Evolutionary conservation across 1,140 invertebrate species (phyloP), one percentile per base, ranked within the genome.

Genomic region (Archivesica marissinica): DNA sequence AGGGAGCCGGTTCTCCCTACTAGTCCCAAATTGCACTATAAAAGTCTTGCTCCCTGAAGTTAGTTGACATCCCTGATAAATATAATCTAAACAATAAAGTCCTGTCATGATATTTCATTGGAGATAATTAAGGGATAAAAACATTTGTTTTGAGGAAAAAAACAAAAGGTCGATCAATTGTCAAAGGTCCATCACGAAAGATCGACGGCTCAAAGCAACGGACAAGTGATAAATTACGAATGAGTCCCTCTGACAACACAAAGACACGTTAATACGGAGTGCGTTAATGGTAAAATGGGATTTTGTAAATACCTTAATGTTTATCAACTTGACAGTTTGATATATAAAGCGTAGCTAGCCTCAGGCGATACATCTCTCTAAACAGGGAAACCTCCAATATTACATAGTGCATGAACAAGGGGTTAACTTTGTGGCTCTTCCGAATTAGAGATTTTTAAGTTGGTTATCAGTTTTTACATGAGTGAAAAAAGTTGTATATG

Each of bases 301-400:
- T 80, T 80, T 80, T 41, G 35, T 80, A 70, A 68, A 80, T 80
- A 66, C 35, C 38, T 54, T 68, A 68, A 80, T 15, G 64, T 80
- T 70, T 61, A 80, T 80, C 50, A 30, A 0, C 3, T 35, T 80
- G 78, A 80, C 78, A 80, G 78, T 9, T 68, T 80, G 78, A 80
- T 80, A 44, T 70, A 80, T 80, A 47, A 41, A 30, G 59, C 59
- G n/a, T 68, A 54, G 41, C 39, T 70, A 35, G 78, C 78, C 78
- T 11, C 4, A 41, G 38, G 78, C 59, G 28, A 70, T 28, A 75
- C 66, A 70, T 70, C 66, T 20, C 9, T 59, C 54, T 2, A 54
- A 59, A 59, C 54, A 59, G 54, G 54, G 54, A 59, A 59, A 59
- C 54, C 17, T 59, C 25, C 54, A 30, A 59, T 59, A 54, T n/a